Conservation (phyloP, 2,888 invertebrate species). For the Hydrotaea diabolus region DNA sequence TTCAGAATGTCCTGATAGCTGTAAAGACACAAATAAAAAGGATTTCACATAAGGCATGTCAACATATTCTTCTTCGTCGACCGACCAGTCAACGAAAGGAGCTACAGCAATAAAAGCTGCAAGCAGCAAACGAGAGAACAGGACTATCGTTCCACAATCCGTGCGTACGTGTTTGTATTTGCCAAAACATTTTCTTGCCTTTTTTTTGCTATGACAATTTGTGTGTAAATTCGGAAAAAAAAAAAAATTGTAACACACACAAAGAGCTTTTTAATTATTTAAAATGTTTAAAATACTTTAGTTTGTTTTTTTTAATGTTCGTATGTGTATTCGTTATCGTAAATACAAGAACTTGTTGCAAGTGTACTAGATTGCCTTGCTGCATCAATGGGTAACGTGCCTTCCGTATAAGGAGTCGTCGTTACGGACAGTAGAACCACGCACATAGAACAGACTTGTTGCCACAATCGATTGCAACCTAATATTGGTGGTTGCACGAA, state of each 20-base stretch:
- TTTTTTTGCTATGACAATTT: neutral
- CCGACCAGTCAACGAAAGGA: neutral
- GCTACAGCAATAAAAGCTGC: slow-evolving; percentile 72
- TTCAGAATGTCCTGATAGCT: slow-evolving; percentile 87
- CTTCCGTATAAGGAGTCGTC: no score
- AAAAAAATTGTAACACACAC: slow-evolving; percentile 22
- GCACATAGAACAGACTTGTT: no score
- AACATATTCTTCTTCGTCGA: neutral
- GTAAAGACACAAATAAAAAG: slow-evolving; percentile 71
- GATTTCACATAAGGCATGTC: slow-evolving; percentile 61
- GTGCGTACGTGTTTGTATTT: neutral
- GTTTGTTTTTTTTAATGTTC: neutral
- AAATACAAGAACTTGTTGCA: slow-evolving; percentile 6
- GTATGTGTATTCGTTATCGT: neutral
- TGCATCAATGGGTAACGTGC: neutral
- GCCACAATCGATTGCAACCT: no score
- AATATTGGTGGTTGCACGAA: no score
- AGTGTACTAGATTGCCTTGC: neutral
- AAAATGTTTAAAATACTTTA: slow-evolving; percentile 23
- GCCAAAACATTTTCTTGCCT: slow-evolving; percentile 1
- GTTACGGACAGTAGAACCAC: neutral
- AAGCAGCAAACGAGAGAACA: slow-evolving; percentile 66
- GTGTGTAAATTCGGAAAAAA: neutral
- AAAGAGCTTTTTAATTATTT: slow-evolving; percentile 25
- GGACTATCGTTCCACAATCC: neutral